Evolutionary conservation across 2,888 invertebrate species (phyloP), one percentile per base, ranked within the genome.

Genomic region (Epinotia demarniana): DNA sequence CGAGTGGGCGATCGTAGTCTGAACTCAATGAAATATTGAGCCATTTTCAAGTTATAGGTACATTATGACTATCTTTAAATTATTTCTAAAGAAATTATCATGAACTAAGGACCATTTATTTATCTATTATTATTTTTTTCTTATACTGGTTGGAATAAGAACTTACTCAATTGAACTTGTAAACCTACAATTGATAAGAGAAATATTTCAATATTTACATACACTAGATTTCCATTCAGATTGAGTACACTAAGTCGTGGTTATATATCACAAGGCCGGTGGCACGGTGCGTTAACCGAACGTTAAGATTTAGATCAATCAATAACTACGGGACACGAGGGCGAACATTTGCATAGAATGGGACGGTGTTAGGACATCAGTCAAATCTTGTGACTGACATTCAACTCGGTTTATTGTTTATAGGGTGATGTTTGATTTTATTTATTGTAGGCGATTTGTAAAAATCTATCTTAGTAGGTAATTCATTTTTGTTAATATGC

Each of bases 301-400:
- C 79, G 77, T 77, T 77, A 82, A 83, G 82, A 85, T 86, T 85
- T 83, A 87, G 87, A 91, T 90, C 89, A 88, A 92, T 91, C 90
- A 88, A 70, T 86, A 88, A 86, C 89, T 85, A 43, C 46, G 81
- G 80, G 86, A 81, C 81, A 81, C 82, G 83, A 79, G 81, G 76
- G 84, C 86, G 90, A 91, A 90, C 92, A 94, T 94, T 93, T 94
- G 92, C 93, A 94, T 94, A 92, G 86, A 94, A 93, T 93, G 88
- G 89, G 80, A 81, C 81, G 84, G 82, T 81, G 83, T 83, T 81
- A 83, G 79, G 80, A 81, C 81, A 82, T 83, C 85, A 86, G 90
- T 84, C 87, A 83, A 85, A 78, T 76, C 79, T 81, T 85, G 80
- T 87, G 87, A 89, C 81, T 89, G 89, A 89, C 87, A 87, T 81